Percentiles rank a stretch among this genome's conserved stretches.
Conservation (phyloP, 2,797 vertebrate species). For the Psittacula echo region DNA sequence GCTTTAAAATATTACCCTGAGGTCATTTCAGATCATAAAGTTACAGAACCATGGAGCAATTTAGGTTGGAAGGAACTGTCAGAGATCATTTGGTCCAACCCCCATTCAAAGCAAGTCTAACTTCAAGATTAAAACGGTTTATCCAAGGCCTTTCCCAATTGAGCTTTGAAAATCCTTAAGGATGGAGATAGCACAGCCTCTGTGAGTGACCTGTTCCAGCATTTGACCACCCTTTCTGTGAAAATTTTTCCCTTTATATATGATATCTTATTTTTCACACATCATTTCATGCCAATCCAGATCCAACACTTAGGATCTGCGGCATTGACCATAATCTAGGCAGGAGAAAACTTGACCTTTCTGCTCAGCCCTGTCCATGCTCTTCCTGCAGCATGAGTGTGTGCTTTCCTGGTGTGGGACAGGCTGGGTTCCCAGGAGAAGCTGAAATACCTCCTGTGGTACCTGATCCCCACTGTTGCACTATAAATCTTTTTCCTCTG, state of each 20-base stretch:
- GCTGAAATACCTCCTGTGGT: neutral
- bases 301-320: neutral
- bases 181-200: neutral
- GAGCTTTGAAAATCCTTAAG: neutral
- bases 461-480: neutral
- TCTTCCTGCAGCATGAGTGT: accelerated
- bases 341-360: neutral
- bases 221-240: neutral
- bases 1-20: neutral
- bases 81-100: neutral
- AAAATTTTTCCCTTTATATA: neutral
- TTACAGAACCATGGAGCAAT: neutral
- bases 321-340: neutral
- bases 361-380: neutral
- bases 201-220: neutral
- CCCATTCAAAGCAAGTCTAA: neutral
- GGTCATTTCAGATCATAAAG: neutral
- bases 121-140: neutral
- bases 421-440: neutral
- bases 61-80: neutral
- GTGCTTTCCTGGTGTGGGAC: neutral
- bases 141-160: neutral
- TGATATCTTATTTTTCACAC: neutral
- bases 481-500: neutral
- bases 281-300: neutral